A percentile compares a stretch with the other conserved stretches of the same genome.
Evolutionary conservation across 1,140 invertebrate species (phyloP).

Genomic region (Diprion similis): DNA sequence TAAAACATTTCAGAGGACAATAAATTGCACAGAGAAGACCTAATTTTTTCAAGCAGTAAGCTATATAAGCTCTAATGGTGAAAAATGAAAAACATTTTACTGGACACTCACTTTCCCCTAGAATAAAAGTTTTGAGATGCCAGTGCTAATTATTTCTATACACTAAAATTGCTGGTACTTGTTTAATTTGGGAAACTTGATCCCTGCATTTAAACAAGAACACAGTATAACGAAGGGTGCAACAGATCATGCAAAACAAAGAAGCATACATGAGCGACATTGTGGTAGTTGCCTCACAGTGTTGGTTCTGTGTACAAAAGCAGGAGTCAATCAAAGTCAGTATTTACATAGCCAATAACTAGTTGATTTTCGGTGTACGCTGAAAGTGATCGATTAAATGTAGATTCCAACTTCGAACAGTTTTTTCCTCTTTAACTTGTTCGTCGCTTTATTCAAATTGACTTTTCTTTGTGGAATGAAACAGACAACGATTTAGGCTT

Average conservation of each 20-base stretch:
- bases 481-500: not conserved
- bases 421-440: no score
- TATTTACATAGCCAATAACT: no score
- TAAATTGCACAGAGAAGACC: conserved; percentile 28
- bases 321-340: not conserved
- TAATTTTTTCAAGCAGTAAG: conserved; percentile 32
- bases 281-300: not conserved
- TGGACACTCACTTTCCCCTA: no score
- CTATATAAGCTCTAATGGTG: conserved; percentile 27
- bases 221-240: not conserved
- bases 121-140: no score
- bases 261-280: not conserved
- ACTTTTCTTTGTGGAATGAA: no score
- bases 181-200: no score
- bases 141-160: no score
- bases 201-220: not conserved
- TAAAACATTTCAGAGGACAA: conserved; percentile 5
- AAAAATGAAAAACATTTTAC: conserved; percentile 11
- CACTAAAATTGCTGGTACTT: no score
- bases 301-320: not conserved
- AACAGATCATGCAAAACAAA: not conserved
- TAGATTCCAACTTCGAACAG: no score
- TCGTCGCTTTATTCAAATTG: no score
- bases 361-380: no score
- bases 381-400: no score